Evolutionary conservation across 2,797 vertebrate species (phyloP), one percentile per base, ranked within the genome.

Genomic region (Saxicola maurus): DNA sequence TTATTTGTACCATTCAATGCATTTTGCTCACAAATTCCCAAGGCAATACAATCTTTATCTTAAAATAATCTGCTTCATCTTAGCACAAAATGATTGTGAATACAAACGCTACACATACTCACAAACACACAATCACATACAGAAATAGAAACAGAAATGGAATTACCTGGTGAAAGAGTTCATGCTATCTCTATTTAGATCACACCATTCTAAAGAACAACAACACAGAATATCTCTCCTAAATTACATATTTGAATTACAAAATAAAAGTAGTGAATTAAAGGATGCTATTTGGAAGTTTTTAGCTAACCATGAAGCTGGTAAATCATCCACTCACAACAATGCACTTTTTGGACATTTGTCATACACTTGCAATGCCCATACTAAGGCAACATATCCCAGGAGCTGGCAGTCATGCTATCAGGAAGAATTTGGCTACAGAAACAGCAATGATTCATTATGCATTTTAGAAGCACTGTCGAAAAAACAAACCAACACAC

Each of bases 351-450:
- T 69, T 76, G 86, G 94, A 94, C 83, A 75, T 85, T 92, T 95
- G 84, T 90, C 86, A 51, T 88, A 93, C 45, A 67, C 73, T 55
- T 51, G 76, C 73, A 81, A 96, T 96, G 95, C 87, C 97, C 96
- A 95, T 96, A 97, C 94, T 97, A 96, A 97, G 97, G 94, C 95
- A 97, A 94, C 94, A 89, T 60, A 96, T 85, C 67, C 43, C 76
- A 92, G 76, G 69, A 95, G 71, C 20, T 97, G 97, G 97, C 96
- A 96, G 91, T 77, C 91, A 85, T 30, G 80, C 87, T 96, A 97
- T 96, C 96, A 92, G 92, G 90, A 96, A 96, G 92, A 96, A 97
- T 95, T 96, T 96, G 96, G 96, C 96, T 95, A 96, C 90, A 93
- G 87, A 95, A 94, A 81, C 79, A 86, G 82, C 83, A 91, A 78